Evolutionary conservation across 2,888 invertebrate species (phyloP).

Genomic region (Galeruca laticollis): DNA sequence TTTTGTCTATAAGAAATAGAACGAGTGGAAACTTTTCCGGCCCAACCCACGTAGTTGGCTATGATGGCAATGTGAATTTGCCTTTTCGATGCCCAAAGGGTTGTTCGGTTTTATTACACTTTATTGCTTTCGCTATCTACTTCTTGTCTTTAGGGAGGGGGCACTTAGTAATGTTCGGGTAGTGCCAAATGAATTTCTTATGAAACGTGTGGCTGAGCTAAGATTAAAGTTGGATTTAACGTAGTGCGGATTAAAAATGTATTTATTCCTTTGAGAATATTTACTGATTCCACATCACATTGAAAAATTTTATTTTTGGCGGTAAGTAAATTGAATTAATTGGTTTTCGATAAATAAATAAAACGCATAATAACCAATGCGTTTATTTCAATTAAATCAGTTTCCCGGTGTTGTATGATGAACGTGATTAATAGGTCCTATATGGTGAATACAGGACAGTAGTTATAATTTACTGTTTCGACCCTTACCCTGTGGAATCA

Average conservation of each 20-base stretch:
- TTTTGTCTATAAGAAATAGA: conserved; percentile 58
- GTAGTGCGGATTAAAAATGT: background rate
- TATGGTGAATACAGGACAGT: too few relatives aligned
- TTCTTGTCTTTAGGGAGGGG: conserved; percentile 3
- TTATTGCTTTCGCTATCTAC: conserved; percentile 33
- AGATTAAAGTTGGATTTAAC: background rate
- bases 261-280: background rate
- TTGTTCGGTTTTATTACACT: conserved; percentile 40
- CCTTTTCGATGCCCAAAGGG: conserved; percentile 41
- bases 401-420: too few relatives aligned
- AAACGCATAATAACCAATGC: too few relatives aligned
- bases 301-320: too few relatives aligned
- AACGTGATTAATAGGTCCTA: too few relatives aligned
- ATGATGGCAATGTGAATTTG: conserved; percentile 42
- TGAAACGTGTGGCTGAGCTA: background rate
- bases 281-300: background rate
- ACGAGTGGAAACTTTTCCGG: conserved; percentile 50
- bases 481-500: too few relatives aligned
- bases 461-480: too few relatives aligned
- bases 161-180: conserved; percentile 8
- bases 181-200: conserved; percentile 9
- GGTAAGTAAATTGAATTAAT: too few relatives aligned
- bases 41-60: conserved; percentile 43
- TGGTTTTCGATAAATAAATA: too few relatives aligned
- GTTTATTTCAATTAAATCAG: too few relatives aligned